Conservation (phyloP, 2,113 vertebrate species). For the Rhombomys opimus region DNA sequence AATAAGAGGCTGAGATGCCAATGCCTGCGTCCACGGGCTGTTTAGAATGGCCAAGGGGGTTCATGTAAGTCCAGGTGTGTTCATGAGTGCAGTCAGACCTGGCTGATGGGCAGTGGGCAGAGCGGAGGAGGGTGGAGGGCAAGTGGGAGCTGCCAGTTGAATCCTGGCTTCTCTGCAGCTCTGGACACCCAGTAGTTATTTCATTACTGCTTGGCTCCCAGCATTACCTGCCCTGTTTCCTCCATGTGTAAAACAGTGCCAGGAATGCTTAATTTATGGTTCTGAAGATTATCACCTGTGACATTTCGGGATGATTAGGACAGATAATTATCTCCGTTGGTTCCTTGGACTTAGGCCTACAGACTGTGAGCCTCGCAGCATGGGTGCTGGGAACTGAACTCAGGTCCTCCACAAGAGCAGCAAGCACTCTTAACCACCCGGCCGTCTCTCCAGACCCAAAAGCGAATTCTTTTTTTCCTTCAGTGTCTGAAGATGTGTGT, state of each 20-base stretch:
- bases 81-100: not conserved
- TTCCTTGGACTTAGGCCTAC: not conserved
- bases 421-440: not conserved
- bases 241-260: not conserved
- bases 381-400: not conserved
- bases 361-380: no score
- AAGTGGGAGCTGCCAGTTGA: not conserved
- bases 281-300: not conserved
- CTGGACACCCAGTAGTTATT: not conserved
- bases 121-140: no score
- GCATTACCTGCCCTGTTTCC: not conserved
- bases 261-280: not conserved
- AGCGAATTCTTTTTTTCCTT: not conserved
- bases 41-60: not conserved
- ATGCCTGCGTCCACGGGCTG: not conserved
- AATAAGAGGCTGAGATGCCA: not conserved
- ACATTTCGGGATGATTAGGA: not conserved
- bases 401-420: not conserved
- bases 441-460: not conserved
- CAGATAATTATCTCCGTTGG: fast-evolving
- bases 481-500: no score
- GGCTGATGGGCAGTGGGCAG: not conserved
- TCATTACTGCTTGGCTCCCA: not conserved
- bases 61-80: not conserved
- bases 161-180: not conserved